A percentile compares a stretch with the other conserved stretches of the same genome.
Conservation (phyloP, 1,140 invertebrate species). For the Nephotettix cincticeps region DNA sequence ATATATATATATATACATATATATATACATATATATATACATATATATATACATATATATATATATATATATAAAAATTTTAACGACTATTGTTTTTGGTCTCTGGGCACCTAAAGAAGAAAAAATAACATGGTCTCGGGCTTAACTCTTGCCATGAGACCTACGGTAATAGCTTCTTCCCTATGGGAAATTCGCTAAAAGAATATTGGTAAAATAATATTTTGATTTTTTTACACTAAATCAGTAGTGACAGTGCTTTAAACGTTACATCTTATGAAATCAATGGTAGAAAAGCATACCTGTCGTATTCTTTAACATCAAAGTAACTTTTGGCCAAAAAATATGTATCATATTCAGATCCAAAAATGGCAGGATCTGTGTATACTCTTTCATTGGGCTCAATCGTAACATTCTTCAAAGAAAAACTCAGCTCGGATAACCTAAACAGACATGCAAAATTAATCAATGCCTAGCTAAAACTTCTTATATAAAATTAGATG, state of each 20-base stretch:
- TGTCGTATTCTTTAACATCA: constrained; percentile 89
- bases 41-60: background rate
- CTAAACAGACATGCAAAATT: constrained; percentile 46
- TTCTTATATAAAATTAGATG: constrained; percentile 12
- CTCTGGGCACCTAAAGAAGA: no score
- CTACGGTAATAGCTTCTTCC: no score
- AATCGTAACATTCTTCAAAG: constrained; percentile 65
- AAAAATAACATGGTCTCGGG: no score
- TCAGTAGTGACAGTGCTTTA: background rate
- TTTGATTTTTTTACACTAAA: no score
- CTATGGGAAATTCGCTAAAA: no score
- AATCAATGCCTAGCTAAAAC: constrained; percentile 11
- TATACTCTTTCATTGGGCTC: constrained; percentile 47
- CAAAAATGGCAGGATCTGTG: constrained; percentile 44
- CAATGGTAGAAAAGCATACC: constrained; percentile 35
- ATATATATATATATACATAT: background rate
- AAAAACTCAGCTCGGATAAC: constrained; percentile 80
- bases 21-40: background rate
- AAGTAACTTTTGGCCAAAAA: constrained; percentile 86
- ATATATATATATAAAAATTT: background rate
- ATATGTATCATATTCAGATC: constrained; percentile 66
- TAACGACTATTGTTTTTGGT: no score
- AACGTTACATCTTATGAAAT: background rate
- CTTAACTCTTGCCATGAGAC: no score
- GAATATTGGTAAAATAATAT: no score